A percentile compares a stretch with the other conserved stretches of the same genome.
These are phyloP conservation scores for Auanema sp. DNA, from an alignment of 2,888 invertebrate genomes.

Conservation along the genomic window DNA sequence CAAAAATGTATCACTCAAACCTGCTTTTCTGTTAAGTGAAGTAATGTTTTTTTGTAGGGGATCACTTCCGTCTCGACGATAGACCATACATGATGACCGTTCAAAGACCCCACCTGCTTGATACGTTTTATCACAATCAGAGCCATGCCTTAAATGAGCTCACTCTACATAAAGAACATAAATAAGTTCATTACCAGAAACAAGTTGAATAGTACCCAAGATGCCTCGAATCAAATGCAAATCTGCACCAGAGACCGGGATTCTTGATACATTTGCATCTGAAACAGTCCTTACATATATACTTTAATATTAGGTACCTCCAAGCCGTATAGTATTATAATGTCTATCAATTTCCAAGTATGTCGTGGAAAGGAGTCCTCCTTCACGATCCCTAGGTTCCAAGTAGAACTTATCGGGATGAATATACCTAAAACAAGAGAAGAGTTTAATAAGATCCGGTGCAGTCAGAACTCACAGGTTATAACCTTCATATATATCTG, in stretches of 20 bases:
- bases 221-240: constrained; percentile 57
- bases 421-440: constrained; percentile 27
- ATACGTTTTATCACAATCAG: constrained; percentile 55
- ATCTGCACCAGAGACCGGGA: constrained; percentile 50
- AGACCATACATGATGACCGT: constrained; percentile 56
- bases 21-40: constrained; percentile 81
- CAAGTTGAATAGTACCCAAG: constrained; percentile 57
- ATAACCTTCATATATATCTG: constrained; percentile 45
- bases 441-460: background rate
- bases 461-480: constrained; percentile 30
- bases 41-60: constrained; percentile 81
- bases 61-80: constrained; percentile 67
- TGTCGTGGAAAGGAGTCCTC: constrained; percentile 35
- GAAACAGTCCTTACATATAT: background rate
- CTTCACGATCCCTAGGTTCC: constrained; percentile 55
- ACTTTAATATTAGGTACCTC: constrained; percentile 17
- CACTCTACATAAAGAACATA: background rate
- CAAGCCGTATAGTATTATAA: constrained; percentile 28
- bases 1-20: constrained; percentile 63
- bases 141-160: constrained; percentile 24
- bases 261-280: constrained; percentile 17
- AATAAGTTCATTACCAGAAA: constrained; percentile 38
- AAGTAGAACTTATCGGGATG: constrained; percentile 54
- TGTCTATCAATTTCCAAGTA: constrained; percentile 58
- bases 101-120: constrained; percentile 51